Percentiles rank a stretch among this genome's conserved stretches.
phyloP scores from a whole-genome alignment of 2,113 vertebrate species.

The Peromyscus leucopus region DNA sequence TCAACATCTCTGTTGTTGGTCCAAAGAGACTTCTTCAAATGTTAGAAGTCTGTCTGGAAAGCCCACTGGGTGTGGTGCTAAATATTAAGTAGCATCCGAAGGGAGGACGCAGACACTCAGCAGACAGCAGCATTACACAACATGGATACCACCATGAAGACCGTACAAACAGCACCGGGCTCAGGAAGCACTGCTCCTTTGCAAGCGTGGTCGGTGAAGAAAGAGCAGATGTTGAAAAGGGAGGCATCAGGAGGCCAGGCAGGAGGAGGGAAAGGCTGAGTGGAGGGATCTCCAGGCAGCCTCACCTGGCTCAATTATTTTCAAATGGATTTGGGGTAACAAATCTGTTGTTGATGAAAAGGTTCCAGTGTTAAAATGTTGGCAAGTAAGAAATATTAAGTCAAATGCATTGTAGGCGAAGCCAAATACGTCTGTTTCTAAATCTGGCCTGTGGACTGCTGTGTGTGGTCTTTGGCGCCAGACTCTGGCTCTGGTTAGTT shows the following conservation, averaged over 20 bases:
- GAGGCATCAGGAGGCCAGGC: neutral
- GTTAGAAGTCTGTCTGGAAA: neutral
- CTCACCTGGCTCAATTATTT: neutral
- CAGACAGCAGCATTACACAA: neutral
- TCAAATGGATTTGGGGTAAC: neutral
- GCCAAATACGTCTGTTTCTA: neutral
- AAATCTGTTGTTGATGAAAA: neutral
- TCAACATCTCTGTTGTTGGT: neutral
- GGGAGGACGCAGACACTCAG: neutral
- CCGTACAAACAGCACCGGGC: neutral
- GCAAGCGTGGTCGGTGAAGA: neutral
- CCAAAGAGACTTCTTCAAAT: neutral
- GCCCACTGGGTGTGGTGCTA: neutral
- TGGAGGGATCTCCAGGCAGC: neutral
- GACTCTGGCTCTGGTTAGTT: neutral
- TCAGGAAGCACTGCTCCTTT: neutral
- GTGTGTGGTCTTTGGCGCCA: neutral
- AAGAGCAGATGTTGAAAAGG: neutral
- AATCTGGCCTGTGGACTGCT: neutral
- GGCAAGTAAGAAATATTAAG: constrained; percentile 1
- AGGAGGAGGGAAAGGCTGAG: neutral
- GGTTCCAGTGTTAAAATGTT: neutral
- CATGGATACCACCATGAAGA: no score
- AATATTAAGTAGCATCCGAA: neutral
- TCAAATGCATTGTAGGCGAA: neutral